phyloP scores from a whole-genome alignment of 1,140 invertebrate genomes.

The Anoplolepis gracilipes region DNA sequence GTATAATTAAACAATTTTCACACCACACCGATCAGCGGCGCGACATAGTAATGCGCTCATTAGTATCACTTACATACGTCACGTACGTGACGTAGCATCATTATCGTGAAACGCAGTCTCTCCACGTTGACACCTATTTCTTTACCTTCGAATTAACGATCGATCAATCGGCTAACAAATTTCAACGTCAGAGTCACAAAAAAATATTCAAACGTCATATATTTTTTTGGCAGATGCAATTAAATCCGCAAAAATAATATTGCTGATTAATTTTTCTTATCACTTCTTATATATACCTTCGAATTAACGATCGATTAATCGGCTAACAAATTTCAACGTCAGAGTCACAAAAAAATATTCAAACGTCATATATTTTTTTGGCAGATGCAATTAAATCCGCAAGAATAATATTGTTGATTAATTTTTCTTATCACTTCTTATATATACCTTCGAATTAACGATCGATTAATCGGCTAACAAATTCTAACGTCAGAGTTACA shows the following conservation, averaged over 20 bases:
- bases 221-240: not conserved
- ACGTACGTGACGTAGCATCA: conserved; percentile 32
- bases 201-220: not conserved
- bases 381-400: not conserved
- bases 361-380: not conserved
- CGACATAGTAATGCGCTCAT: conserved; percentile 37
- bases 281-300: not conserved
- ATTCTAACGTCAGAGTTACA: not conserved
- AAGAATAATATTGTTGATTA: not conserved
- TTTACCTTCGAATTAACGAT: conserved; percentile 25
- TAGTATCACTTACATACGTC: conserved; percentile 56
- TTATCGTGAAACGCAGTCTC: conserved; percentile 20
- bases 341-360: not conserved
- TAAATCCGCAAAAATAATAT: not conserved
- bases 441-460: too few species aligned
- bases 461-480: not conserved
- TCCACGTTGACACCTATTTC: conserved; percentile 30
- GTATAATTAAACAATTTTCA: conserved; percentile 57
- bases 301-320: not conserved
- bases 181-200: too few species aligned
- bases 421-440: not conserved
- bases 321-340: not conserved
- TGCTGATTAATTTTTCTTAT: not conserved
- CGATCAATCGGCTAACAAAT: not conserved
- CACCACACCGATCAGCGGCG: not conserved